These are phyloP conservation scores for Brassicogethes aeneus DNA, from an alignment of 2,888 invertebrate genomes.

Conservation along the genomic window DNA sequence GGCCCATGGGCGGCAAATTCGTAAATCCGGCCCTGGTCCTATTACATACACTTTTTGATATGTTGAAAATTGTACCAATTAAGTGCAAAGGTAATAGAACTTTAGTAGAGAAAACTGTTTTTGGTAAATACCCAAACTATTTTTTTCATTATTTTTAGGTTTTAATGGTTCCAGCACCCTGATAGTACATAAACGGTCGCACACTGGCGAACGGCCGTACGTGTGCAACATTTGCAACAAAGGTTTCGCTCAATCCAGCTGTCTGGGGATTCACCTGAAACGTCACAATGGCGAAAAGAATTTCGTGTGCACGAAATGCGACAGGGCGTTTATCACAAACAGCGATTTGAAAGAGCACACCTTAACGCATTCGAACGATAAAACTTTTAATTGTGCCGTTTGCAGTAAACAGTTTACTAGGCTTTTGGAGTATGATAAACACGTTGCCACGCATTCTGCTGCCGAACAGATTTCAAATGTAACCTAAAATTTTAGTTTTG, in stretches of 20 bases:
- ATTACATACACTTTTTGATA: too few relatives aligned
- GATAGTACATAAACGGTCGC: constrained; percentile 36
- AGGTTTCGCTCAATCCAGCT: constrained; percentile 39
- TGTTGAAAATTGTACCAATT: too few relatives aligned
- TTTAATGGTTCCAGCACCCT: constrained; percentile 39
- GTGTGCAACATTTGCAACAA: constrained; percentile 35
- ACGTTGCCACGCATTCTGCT: constrained; percentile 24
- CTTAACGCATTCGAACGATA: constrained; percentile 25
- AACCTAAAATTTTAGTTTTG: too few relatives aligned
- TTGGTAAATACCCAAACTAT: background rate
- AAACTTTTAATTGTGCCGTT: constrained; percentile 26
- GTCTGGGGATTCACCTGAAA: constrained; percentile 38
- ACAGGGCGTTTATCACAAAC: constrained; percentile 30
- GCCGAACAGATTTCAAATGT: too few relatives aligned
- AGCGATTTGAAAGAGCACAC: constrained; percentile 30
- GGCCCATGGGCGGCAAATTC: too few relatives aligned
- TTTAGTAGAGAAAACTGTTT: too few relatives aligned
- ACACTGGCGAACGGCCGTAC: constrained; percentile 39
- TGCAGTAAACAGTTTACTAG: constrained; percentile 30
- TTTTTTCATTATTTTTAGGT: constrained; percentile 22
- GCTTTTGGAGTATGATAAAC: constrained; percentile 28
- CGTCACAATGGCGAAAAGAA: constrained; percentile 34
- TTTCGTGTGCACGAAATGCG: constrained; percentile 28
- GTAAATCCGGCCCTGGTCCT: too few relatives aligned
- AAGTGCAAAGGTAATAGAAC: too few relatives aligned